Conservation (phyloP, 2,113 vertebrate species). For the Galemys pyrenaicus region DNA sequence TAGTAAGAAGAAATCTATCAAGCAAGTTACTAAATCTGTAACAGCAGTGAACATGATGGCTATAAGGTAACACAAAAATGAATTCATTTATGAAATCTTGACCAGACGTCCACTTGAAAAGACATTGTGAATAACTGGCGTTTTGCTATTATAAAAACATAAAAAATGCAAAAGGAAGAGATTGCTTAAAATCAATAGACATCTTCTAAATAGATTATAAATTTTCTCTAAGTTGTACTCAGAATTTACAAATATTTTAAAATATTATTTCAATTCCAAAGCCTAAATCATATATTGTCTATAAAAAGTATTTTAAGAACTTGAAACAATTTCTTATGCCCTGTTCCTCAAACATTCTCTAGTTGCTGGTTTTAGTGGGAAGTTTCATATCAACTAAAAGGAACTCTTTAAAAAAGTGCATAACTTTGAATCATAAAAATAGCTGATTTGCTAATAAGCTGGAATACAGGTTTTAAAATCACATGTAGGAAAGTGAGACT, state of each 20-base stretch:
- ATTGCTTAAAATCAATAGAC: constrained; percentile 10
- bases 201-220: background rate
- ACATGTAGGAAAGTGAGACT: background rate
- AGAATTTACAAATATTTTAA: background rate
- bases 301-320: background rate
- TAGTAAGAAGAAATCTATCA: background rate
- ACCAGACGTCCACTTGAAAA: background rate
- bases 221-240: background rate
- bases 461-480: background rate
- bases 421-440: constrained; percentile 9
- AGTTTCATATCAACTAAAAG: background rate
- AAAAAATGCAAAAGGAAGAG: background rate
- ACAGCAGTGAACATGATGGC: background rate
- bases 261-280: constrained; percentile 3
- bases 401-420: background rate
- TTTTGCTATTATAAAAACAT: background rate
- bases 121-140: background rate
- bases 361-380: background rate
- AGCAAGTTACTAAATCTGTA: background rate
- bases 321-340: background rate
- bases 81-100: background rate
- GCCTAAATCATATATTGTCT: background rate
- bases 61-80: background rate
- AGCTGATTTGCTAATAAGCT: background rate
- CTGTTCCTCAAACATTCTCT: background rate